phyloP scores from a whole-genome alignment of 2,888 invertebrate species.

The Cinara cedri region DNA sequence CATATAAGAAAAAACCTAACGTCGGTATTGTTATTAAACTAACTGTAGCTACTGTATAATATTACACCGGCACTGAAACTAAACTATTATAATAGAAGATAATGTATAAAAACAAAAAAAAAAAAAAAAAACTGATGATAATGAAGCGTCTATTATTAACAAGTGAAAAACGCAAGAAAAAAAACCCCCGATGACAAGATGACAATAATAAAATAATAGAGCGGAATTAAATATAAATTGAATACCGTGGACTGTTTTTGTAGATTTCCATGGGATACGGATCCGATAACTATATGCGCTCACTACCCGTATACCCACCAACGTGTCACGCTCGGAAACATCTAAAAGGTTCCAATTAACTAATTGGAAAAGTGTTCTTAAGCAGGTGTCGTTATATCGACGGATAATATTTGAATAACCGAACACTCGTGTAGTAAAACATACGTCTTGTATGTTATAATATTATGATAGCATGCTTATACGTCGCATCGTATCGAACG shows the following conservation, averaged over 20 bases:
- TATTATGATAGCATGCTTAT: too few relatives aligned
- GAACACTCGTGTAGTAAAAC: not conserved
- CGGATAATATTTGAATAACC: not conserved
- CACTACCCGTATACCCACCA: too few relatives aligned
- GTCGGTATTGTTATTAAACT: too few relatives aligned
- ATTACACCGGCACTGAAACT: too few relatives aligned
- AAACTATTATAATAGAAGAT: too few relatives aligned
- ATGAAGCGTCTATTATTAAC: not conserved
- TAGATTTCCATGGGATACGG: not conserved
- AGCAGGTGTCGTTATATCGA: slow-evolving; percentile 24
- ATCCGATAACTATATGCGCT: not conserved
- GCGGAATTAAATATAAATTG: not conserved
- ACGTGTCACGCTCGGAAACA: not conserved
- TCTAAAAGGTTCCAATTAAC: slow-evolving; percentile 27
- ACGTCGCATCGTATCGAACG: too few relatives aligned
- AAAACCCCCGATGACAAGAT: not conserved
- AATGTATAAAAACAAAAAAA: too few relatives aligned
- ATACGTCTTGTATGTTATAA: too few relatives aligned
- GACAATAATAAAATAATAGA: not conserved
- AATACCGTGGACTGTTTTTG: slow-evolving; percentile 1
- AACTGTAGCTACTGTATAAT: too few relatives aligned
- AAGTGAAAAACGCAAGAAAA: not conserved
- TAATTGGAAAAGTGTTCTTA: slow-evolving; percentile 24
- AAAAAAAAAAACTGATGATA: too few relatives aligned
- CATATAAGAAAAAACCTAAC: too few relatives aligned